phyloP scores from a whole-genome alignment of 2,888 invertebrate genomes.

The Orchesella flavescens region DNA sequence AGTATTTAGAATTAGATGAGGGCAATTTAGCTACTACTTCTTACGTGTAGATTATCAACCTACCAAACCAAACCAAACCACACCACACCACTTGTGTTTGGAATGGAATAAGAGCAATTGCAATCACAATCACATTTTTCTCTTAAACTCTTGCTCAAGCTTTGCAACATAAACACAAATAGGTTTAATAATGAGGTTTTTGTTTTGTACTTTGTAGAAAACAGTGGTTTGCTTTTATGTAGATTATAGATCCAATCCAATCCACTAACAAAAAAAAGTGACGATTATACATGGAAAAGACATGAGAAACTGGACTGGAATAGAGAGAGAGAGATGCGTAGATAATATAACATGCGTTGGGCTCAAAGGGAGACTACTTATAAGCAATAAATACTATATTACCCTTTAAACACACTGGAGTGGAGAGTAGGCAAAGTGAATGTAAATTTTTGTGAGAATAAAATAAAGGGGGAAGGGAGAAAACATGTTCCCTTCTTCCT shows the following conservation, averaged over 20 bases:
- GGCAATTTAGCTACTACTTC: constrained; percentile 57
- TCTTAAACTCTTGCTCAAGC: background rate
- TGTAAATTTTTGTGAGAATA: constrained; percentile 1
- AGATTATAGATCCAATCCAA: too few relatives aligned
- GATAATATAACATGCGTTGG: constrained; percentile 8
- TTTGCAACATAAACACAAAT: background rate
- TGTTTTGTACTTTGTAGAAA: background rate
- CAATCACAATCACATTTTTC: constrained; percentile 4
- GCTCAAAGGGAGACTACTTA: constrained; percentile 19
- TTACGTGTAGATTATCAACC: background rate
- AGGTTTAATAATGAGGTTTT: background rate
- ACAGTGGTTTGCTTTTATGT: background rate
- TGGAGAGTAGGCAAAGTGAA: background rate
- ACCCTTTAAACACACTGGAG: background rate
- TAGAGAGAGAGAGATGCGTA: constrained; percentile 1
- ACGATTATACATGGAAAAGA: background rate
- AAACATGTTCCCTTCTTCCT: background rate
- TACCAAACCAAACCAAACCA: too few relatives aligned
- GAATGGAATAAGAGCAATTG: background rate
- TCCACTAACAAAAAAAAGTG: background rate
- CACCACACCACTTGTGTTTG: constrained; percentile 10
- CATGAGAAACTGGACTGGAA: constrained; percentile 4
- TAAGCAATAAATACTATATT: constrained; percentile 16
- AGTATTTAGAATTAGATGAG: constrained; percentile 64
- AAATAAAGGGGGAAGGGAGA: constrained; percentile 12